A percentile compares a stretch with the other conserved stretches of the same genome.
Evolutionary conservation across 2,888 invertebrate species (phyloP).

Genomic region (Mellilla xanthometata): DNA sequence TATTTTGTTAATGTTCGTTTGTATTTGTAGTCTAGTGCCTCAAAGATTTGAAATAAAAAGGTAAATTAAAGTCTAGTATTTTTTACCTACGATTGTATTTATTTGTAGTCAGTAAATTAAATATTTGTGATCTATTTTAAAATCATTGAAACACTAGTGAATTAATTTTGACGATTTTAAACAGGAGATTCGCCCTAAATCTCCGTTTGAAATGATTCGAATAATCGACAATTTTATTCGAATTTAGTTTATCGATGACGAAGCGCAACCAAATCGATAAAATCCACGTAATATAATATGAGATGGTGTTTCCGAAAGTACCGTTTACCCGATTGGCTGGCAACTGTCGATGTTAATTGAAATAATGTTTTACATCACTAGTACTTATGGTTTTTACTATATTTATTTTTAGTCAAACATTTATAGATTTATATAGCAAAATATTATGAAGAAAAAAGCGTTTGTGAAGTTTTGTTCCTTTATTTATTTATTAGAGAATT

Average conservation of each 20-base stretch:
- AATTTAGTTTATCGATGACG: conserved; percentile 14
- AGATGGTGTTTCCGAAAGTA: conserved; percentile 35
- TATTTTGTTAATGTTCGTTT: too few relatives aligned
- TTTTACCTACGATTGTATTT: too few relatives aligned
- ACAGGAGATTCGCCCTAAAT: too few relatives aligned
- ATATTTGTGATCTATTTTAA: too few relatives aligned
- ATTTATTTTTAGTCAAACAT: conserved; percentile 3
- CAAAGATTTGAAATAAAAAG: too few relatives aligned
- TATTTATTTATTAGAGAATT: conserved; percentile 16
- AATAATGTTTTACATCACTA: conserved; percentile 25
- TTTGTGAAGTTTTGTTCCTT: not conserved
- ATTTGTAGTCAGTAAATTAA: too few relatives aligned
- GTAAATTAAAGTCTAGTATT: too few relatives aligned
- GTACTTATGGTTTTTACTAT: conserved; percentile 7
- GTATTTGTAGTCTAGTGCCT: too few relatives aligned
- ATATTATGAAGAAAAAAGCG: too few relatives aligned
- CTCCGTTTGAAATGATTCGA: conserved; percentile 10
- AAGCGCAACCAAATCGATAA: conserved; percentile 28
- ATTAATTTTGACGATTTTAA: too few relatives aligned
- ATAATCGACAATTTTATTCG: not conserved
- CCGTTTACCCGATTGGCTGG: conserved; percentile 28
- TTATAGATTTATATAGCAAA: too few relatives aligned
- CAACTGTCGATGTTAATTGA: conserved; percentile 30
- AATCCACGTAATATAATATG: conserved; percentile 17
- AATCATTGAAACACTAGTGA: too few relatives aligned